Percentiles rank a stretch among this genome's conserved stretches.
Evolutionary conservation across 1,140 invertebrate species (phyloP).

Genomic region (Bombus waltoni): DNA sequence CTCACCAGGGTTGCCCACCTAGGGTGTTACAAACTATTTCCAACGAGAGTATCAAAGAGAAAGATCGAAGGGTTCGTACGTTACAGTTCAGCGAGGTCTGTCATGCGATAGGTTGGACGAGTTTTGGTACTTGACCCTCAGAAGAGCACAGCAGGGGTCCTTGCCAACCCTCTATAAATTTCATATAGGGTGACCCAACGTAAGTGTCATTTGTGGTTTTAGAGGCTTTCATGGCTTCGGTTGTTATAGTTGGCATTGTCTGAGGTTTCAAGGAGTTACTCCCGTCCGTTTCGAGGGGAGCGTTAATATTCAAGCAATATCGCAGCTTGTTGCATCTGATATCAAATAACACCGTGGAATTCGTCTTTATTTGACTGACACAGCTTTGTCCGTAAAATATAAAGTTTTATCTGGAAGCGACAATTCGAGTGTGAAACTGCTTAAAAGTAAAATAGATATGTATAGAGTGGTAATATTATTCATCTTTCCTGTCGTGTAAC

Average conservation of each 20-base stretch:
- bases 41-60: neutral
- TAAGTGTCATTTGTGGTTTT: constrained; percentile 30
- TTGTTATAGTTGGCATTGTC: neutral
- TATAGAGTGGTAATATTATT: too few species aligned
- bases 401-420: neutral
- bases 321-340: neutral
- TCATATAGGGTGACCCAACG: constrained; percentile 2
- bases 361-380: neutral
- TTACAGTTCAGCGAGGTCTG: neutral
- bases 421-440: neutral
- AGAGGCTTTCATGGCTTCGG: neutral
- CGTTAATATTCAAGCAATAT: neutral
- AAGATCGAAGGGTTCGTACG: neutral
- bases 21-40: neutral
- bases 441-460: neutral
- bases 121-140: constrained; percentile 27
- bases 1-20: neutral
- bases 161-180: neutral
- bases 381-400: neutral
- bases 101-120: neutral
- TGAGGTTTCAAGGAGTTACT: neutral
- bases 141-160: neutral
- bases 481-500: neutral
- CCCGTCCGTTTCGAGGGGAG: neutral
- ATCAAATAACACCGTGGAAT: neutral